These are phyloP conservation scores for Lacanobia wlatinum DNA, from an alignment of 2,888 invertebrate genomes.

Conservation along the genomic window DNA sequence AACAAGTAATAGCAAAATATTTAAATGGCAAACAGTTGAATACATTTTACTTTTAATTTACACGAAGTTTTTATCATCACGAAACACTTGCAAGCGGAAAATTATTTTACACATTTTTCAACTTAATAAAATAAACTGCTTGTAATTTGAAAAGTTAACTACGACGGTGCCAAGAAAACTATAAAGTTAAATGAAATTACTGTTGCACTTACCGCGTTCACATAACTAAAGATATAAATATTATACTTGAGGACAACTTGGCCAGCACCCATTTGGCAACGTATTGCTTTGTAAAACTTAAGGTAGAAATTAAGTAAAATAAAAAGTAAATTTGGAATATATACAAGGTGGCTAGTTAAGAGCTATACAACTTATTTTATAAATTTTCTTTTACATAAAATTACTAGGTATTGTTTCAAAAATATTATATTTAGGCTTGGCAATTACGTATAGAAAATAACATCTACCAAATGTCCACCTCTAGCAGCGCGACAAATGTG, in stretches of 20 bases:
- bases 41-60: neutral
- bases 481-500: too few species aligned
- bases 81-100: neutral
- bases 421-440: too few species aligned
- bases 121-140: constrained; percentile 23
- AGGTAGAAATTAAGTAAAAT: neutral
- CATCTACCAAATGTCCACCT: too few species aligned
- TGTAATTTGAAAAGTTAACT: constrained; percentile 15
- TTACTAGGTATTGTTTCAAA: too few species aligned
- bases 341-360: too few species aligned
- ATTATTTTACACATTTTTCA: constrained; percentile 17
- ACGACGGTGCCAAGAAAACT: constrained; percentile 29
- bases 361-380: too few species aligned
- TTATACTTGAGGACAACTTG: constrained; percentile 7
- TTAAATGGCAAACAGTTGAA: neutral
- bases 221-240: constrained; percentile 12
- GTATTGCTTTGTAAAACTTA: neutral
- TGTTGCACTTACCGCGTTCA: neutral
- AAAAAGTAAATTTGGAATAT: neutral
- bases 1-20: too few species aligned
- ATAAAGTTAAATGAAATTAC: constrained; percentile 20
- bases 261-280: constrained; percentile 13
- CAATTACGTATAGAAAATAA: too few species aligned
- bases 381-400: too few species aligned
- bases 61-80: neutral